Evolutionary conservation across 2,797 vertebrate species (phyloP), one percentile per base, ranked within the genome.

Genomic region (Chrosomus eos): DNA sequence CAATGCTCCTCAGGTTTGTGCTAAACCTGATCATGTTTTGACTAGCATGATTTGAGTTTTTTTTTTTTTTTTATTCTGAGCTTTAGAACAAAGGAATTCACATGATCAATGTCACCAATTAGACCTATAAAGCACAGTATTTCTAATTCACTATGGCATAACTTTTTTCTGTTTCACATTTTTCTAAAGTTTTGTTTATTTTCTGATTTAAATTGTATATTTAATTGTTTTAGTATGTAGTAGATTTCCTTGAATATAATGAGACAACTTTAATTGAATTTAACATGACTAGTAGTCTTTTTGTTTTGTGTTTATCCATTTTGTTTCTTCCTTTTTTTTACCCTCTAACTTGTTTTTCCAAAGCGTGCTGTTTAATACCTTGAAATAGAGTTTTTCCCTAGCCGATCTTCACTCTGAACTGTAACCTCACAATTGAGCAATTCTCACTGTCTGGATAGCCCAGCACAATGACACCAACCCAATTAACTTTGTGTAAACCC

Each of bases 401-500:
- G 83, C 77, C 7, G 31, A 40, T 82, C 43, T 62, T 77, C 82
- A 82, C 76, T 80, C 64, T 77, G 66, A 88, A 86, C 74, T 82
- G 23, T 87, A 90, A 84, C 85, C 86, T 88, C 72, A 75, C 82
- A 83, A 85, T 87, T 78, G 86, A 87, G 77, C 85, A 88, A 88
- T 88, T 89, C 85, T 86, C 90, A 90, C 83, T 87, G 86, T 87
- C 87, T 87, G 86, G 81, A 84, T 67, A 89, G 83, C 84, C 84
- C 51, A 60, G 85, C 77, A 81, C 86, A 86, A 86, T 89, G 89
- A 89, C 85, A 87, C 85, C 85, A 90, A 89, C 82, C 86, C 87
- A 89, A 87, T 85, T 90, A 89, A 91, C 89, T 88, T 85, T 87
- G 88, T 86, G 87, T 87, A 87, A 91, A 90, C 89, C 77, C 88